Evolutionary conservation across 2,797 vertebrate genomes (phyloP).

Genomic region (Micromesistius poutassou): DNA sequence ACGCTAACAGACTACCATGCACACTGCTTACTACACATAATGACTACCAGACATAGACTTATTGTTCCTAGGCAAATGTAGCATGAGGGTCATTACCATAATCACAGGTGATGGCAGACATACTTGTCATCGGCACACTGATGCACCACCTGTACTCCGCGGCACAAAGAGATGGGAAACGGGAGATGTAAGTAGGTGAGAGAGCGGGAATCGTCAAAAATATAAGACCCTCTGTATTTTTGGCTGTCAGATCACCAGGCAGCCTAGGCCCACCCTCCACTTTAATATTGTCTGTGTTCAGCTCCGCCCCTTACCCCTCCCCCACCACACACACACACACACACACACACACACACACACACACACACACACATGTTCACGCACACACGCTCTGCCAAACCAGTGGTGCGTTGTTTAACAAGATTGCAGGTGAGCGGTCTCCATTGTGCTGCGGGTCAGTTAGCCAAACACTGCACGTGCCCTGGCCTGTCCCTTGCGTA

Average conservation of each 20-base stretch:
- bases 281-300: background rate
- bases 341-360: background rate
- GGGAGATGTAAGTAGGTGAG: background rate
- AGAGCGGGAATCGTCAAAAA: background rate
- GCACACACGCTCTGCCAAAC: background rate
- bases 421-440: constrained; percentile 25
- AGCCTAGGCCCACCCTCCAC: background rate
- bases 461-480: too few relatives aligned
- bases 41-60: background rate
- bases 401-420: constrained; percentile 14
- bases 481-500: too few relatives aligned
- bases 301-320: too few relatives aligned
- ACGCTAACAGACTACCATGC: background rate
- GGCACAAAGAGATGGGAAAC: background rate
- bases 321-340: background rate
- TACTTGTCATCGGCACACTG: background rate
- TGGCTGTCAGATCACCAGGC: background rate
- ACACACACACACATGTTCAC: background rate
- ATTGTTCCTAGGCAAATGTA: too few relatives aligned
- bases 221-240: background rate
- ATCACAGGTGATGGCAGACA: background rate
- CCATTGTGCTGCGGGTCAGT: background rate
- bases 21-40: background rate
- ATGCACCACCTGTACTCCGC: background rate
- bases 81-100: background rate